These are phyloP conservation scores for Actenoides lindsayi DNA, from an alignment of 2,113 vertebrate species.

Conservation along the genomic window DNA sequence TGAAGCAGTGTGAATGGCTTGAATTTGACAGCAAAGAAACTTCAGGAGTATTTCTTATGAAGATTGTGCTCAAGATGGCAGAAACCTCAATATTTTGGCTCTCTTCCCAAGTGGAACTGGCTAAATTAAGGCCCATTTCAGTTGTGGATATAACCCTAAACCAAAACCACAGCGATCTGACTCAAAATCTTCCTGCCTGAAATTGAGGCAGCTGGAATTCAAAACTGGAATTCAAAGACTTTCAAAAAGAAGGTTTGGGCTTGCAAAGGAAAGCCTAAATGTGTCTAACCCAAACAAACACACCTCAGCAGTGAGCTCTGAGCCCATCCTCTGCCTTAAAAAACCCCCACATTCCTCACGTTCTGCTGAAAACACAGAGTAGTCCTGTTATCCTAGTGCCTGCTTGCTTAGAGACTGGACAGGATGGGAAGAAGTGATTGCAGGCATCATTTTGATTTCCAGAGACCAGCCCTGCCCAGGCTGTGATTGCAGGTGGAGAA, in stretches of 20 bases:
- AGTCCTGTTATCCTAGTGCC: neutral
- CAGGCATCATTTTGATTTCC: neutral
- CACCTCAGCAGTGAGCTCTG: neutral
- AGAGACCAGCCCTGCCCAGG: neutral
- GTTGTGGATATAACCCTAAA: constrained; percentile 59
- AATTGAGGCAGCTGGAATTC: constrained; percentile 35
- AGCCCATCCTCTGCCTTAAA: neutral
- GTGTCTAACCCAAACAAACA: constrained; percentile 33
- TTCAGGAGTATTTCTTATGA: constrained; percentile 11
- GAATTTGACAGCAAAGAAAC: constrained; percentile 30
- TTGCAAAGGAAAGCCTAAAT: constrained; percentile 34
- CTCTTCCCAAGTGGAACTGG: constrained; percentile 54
- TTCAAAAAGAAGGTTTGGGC: neutral
- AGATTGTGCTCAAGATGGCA: constrained; percentile 40
- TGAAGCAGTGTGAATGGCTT: neutral
- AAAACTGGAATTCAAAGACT: constrained; percentile 33
- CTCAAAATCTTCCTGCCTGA: constrained; percentile 39
- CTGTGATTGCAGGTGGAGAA: neutral
- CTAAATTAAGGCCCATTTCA: constrained; percentile 62
- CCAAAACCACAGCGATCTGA: constrained; percentile 59
- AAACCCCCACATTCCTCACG: accelerated
- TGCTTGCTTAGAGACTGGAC: neutral
- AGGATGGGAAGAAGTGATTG: neutral
- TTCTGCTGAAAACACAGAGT: neutral
- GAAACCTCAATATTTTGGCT: constrained; percentile 59